phyloP scores from a whole-genome alignment of 1,140 invertebrate genomes.

The Notospermus geniculatus region DNA sequence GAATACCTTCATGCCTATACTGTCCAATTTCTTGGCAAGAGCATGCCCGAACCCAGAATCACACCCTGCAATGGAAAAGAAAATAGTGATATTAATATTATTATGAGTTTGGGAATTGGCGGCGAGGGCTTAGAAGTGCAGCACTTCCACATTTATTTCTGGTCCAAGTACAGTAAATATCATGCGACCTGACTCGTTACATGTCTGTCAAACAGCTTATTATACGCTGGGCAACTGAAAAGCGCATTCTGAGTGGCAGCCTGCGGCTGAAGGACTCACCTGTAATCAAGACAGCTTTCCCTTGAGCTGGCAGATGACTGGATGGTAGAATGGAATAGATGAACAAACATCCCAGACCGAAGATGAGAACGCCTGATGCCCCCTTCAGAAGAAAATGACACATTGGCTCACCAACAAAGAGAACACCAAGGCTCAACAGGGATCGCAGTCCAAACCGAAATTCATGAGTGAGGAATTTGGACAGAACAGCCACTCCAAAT shows the following conservation, averaged over 20 bases:
- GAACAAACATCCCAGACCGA: conserved; percentile 45
- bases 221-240: no score
- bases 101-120: no score
- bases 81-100: no score
- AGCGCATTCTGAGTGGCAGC: neutral
- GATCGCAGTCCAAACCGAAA: conserved; percentile 51
- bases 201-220: no score
- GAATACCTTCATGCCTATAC: conserved; percentile 58
- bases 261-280: conserved; percentile 27
- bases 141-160: no score
- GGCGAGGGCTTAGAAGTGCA: no score
- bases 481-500: conserved; percentile 52
- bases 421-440: conserved; percentile 41
- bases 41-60: conserved; percentile 61
- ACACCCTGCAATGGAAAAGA: conserved; percentile 49
- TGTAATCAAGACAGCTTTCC: conserved; percentile 48
- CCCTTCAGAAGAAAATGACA: conserved; percentile 53
- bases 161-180: no score
- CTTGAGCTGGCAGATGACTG: conserved; percentile 43
- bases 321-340: conserved; percentile 50
- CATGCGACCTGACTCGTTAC: no score
- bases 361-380: conserved; percentile 41
- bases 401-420: conserved; percentile 52
- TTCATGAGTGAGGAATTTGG: conserved; percentile 53
- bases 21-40: conserved; percentile 55